Conservation (phyloP, 2,888 invertebrate genomes). For the Synanthedon tipuliformis region DNA sequence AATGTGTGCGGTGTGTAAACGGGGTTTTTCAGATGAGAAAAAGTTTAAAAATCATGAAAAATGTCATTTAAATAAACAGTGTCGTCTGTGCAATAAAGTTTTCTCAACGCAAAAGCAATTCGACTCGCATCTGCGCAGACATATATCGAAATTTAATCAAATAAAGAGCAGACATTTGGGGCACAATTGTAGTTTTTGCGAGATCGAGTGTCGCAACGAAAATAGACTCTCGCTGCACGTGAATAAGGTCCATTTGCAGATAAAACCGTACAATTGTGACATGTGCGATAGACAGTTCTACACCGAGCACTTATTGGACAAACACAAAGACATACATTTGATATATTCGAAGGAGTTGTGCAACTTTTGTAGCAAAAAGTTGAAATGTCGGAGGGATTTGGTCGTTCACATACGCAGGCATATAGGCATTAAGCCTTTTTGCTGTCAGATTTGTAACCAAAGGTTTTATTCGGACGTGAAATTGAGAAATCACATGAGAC, state of each 20-base stretch:
- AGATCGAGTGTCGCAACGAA: constrained; percentile 40
- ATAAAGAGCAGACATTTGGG: constrained; percentile 13
- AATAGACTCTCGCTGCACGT: constrained; percentile 51
- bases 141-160: constrained; percentile 26
- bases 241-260: constrained; percentile 54
- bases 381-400: constrained; percentile 40
- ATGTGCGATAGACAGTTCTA: constrained; percentile 59
- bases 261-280: constrained; percentile 54
- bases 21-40: constrained; percentile 22
- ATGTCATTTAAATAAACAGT: constrained; percentile 28
- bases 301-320: constrained; percentile 38
- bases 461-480: constrained; percentile 35
- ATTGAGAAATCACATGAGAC: constrained; percentile 36
- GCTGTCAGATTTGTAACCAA: constrained; percentile 39
- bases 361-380: constrained; percentile 38
- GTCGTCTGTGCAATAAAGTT: constrained; percentile 38
- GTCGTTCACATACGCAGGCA: constrained; percentile 53
- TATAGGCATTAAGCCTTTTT: constrained; percentile 42
- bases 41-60: constrained; percentile 29
- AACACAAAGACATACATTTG: constrained; percentile 45
- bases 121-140: constrained; percentile 40
- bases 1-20: constrained; percentile 35
- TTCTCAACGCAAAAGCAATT: constrained; percentile 30
- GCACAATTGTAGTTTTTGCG: constrained; percentile 53
- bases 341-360: constrained; percentile 36